Evolutionary conservation across 2,888 invertebrate species (phyloP).

Genomic region (Andrena marginata): DNA sequence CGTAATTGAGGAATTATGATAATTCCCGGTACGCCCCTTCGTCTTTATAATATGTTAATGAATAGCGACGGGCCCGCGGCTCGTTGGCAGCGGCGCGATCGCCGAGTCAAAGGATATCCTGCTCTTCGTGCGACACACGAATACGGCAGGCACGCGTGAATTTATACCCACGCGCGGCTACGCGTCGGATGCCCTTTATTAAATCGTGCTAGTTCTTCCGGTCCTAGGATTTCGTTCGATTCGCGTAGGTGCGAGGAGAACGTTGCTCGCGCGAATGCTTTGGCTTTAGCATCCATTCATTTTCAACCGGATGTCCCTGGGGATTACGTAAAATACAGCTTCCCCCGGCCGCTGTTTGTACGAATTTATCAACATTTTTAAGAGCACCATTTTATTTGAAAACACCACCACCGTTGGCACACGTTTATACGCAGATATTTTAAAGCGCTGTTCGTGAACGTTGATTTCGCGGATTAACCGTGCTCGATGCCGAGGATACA

Average conservation of each 20-base stretch:
- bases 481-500: neutral
- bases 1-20: constrained; percentile 57
- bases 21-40: constrained; percentile 46
- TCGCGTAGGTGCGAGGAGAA: neutral
- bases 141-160: neutral
- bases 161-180: constrained; percentile 5
- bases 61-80: constrained; percentile 22
- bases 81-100: neutral
- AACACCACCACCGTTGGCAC: neutral
- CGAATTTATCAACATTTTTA: constrained; percentile 35
- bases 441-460: neutral
- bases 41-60: constrained; percentile 54
- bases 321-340: constrained; percentile 21
- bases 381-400: neutral
- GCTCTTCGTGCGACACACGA: constrained; percentile 3
- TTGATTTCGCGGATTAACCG: neutral
- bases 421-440: neutral
- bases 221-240: constrained; percentile 5
- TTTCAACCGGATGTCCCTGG: constrained; percentile 10
- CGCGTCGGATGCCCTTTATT: constrained; percentile 7
- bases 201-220: neutral
- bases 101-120: constrained; percentile 41
- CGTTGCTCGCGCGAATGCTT: neutral
- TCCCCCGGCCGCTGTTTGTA: neutral
- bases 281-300: constrained; percentile 31